phyloP scores from a whole-genome alignment of 2,888 invertebrate genomes.

The Geotrupes spiniger region DNA sequence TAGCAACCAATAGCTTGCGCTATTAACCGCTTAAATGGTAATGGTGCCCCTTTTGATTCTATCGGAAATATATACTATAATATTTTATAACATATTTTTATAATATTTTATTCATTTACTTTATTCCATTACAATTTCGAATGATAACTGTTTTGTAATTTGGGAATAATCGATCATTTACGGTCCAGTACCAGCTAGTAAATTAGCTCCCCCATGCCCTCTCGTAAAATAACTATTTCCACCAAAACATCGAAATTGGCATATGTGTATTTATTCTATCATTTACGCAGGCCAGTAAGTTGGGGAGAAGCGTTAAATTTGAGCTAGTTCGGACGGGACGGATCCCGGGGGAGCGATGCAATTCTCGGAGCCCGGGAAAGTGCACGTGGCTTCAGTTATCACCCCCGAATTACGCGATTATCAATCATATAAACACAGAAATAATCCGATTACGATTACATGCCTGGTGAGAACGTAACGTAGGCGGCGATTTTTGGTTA shows the following conservation, averaged over 20 bases:
- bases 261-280: conserved; percentile 25
- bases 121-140: too few relatives aligned
- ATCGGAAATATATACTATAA: too few relatives aligned
- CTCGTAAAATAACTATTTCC: too few relatives aligned
- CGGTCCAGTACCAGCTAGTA: too few relatives aligned
- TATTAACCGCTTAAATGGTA: too few relatives aligned
- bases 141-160: too few relatives aligned
- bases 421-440: conserved; percentile 46
- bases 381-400: conserved; percentile 42
- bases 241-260: background rate
- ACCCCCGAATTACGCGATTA: conserved; percentile 40
- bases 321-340: conserved; percentile 24
- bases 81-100: too few relatives aligned
- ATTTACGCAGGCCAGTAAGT: conserved; percentile 25
- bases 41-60: too few relatives aligned
- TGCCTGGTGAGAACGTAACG: conserved; percentile 6
- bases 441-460: conserved; percentile 42
- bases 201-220: too few relatives aligned
- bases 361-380: conserved; percentile 21
- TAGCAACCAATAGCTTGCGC: too few relatives aligned
- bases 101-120: too few relatives aligned
- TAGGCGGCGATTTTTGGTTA: background rate
- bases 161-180: too few relatives aligned
- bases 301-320: conserved; percentile 23
- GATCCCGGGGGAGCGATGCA: conserved; percentile 26